Conservation (phyloP, 37 sponge, comb jelly and placozoan genomes). For the Halisarca cf. caerulea region DNA sequence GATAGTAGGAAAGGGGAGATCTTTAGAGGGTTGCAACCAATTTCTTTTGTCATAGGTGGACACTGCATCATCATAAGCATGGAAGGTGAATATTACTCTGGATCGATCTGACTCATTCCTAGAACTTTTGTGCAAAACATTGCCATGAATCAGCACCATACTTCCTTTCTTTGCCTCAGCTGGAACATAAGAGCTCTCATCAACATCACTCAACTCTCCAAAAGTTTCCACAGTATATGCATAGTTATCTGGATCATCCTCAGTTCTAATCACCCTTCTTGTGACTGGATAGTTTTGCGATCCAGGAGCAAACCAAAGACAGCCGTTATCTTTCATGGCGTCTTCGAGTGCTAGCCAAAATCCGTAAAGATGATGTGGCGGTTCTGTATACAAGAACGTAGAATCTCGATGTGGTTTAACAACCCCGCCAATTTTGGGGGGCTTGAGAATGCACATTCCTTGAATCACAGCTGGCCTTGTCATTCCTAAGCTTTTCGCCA, state of each 20-base stretch:
- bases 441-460: conserved; percentile 98
- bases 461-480: conserved; percentile 80
- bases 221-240: conserved; percentile 38
- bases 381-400: conserved; percentile 86
- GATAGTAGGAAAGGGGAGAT: conserved; percentile 70
- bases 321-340: conserved; percentile 87
- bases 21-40: conserved; percentile 89
- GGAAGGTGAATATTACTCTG: conserved; percentile 93
- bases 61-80: conserved; percentile 83
- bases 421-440: conserved; percentile 71
- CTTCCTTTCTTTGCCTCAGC: conserved; percentile 77
- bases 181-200: conserved; percentile 62
- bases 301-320: conserved; percentile 96
- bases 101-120: conserved; percentile 71
- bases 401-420: conserved; percentile 91
- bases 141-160: conserved; percentile 91
- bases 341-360: conserved; percentile 98
- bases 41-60: conserved; percentile 84
- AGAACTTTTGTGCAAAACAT: conserved; percentile 90
- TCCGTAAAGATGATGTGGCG: conserved; percentile 71
- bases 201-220: conserved; percentile 18
- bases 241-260: conserved; percentile 22
- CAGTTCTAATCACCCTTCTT: conserved; percentile 43
- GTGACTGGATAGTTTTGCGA: conserved; percentile 62
- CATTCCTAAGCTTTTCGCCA: conserved; percentile 59